Percentiles rank a stretch among this genome's conserved stretches.
These are phyloP conservation scores for Hystrix brachyura DNA, from an alignment of 2,113 vertebrate genomes.

Conservation along the genomic window DNA sequence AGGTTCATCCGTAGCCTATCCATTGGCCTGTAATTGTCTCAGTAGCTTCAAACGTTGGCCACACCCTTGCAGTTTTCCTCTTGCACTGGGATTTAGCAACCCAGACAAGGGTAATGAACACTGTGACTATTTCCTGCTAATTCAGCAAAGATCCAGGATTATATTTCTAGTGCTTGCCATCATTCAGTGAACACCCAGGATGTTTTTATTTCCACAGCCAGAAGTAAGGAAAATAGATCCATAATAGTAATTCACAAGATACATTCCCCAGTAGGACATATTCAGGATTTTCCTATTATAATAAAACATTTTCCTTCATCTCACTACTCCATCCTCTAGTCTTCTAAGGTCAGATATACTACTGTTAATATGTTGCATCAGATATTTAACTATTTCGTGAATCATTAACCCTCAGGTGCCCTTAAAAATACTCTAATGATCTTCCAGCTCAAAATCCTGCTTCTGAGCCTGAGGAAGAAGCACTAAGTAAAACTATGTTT, in stretches of 20 bases:
- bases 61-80: not conserved
- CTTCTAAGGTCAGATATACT: not conserved
- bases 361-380: not conserved
- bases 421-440: slow-evolving; percentile 20
- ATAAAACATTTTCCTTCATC: not conserved
- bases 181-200: not conserved
- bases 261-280: not conserved
- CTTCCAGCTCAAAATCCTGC: slow-evolving; percentile 34
- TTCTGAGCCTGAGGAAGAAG: not conserved
- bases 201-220: not conserved
- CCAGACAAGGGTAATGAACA: not conserved
- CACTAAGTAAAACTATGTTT: not conserved
- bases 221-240: not conserved
- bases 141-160: not conserved
- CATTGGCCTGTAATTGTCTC: not conserved
- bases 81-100: not conserved
- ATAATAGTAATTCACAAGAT: not conserved
- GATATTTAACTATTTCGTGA: not conserved
- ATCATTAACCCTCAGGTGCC: not conserved
- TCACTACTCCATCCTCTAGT: not conserved
- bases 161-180: not conserved
- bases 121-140: slow-evolving; percentile 23
- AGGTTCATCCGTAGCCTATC: not conserved
- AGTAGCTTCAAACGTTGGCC: not conserved
- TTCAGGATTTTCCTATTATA: not conserved